Evolutionary conservation across 1,140 invertebrate genomes (phyloP), one percentile per base, ranked within the genome.

Genomic region (Zeugodacus cucurbitae): DNA sequence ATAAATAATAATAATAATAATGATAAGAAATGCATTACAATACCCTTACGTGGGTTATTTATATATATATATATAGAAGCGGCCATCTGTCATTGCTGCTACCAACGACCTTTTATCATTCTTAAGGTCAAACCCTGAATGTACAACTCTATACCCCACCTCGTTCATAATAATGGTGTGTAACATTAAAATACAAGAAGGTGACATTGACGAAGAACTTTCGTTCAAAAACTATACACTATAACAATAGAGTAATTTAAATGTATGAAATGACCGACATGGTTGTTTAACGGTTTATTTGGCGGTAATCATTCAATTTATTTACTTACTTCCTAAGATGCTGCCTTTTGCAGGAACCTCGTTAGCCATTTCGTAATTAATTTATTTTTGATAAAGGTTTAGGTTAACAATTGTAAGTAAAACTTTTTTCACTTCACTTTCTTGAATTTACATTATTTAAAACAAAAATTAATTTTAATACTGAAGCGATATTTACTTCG

Each of bases 251-350:
- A 54, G 22, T 22, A 57, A 20, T 22, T 10, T 34, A 29, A 2
- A 6, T 3, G 26, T 29, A 82, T 82, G 29, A 86, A 86, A 37
- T 86, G 59, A 7, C 22, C 44, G 29, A 26, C 2, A 86, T 58
- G 26, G 20, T 14, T 8, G 14, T 57, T 29, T 59, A 58, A 86
- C 85, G 48, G 48, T 86, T 58, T 37, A 48, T 54, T 48, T n/a
- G n/a, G 29, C 37, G n/a, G 2, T 1, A 22, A 48, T 59, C 59
- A 34, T 58, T 86, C 59, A 37, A 34, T 86, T 34, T 48, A 86
- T 34, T 11, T 87, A 93, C 92, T 93, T 92, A 93, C 92, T 93
- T 90, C 92, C 92, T 89, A 93, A 91, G 64, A 93, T 87, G 89
- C 91, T 92, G 90, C 92, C 92, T 74, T 87, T 90, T 70, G 92